Percentiles rank a stretch among this genome's conserved stretches.
phyloP scores from a whole-genome alignment of 2,888 invertebrate species.

The Labia minor region DNA sequence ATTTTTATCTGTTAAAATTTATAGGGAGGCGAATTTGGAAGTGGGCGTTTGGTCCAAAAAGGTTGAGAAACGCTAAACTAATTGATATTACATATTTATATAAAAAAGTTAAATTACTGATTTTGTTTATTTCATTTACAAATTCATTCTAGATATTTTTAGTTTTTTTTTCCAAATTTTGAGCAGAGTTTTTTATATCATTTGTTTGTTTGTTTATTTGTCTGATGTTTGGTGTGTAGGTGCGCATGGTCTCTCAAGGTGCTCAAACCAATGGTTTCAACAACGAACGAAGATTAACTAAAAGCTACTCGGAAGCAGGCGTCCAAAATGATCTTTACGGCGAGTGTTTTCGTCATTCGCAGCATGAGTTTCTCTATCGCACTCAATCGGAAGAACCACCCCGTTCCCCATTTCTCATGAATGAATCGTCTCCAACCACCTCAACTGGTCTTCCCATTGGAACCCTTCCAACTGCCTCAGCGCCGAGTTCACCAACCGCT shows the following conservation, averaged over 20 bases:
- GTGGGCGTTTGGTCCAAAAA: too few relatives aligned
- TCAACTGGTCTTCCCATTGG: conserved; percentile 16
- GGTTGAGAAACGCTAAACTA: too few relatives aligned
- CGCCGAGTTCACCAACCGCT: background rate
- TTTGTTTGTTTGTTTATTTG: too few relatives aligned
- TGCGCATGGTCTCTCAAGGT: conserved; percentile 80
- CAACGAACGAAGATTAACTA: conserved; percentile 65
- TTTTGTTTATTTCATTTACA: too few relatives aligned
- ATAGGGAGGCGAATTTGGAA: too few relatives aligned
- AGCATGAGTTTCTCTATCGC: conserved; percentile 67
- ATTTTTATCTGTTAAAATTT: too few relatives aligned
- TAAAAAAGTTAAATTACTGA: too few relatives aligned
- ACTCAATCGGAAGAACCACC: conserved; percentile 79
- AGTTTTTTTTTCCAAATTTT: too few relatives aligned
- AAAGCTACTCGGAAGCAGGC: conserved; percentile 72
- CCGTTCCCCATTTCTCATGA: conserved; percentile 57
- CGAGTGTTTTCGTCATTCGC: conserved; percentile 31
- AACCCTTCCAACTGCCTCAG: background rate
- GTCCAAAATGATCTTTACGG: conserved; percentile 25
- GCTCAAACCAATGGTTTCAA: conserved; percentile 76
- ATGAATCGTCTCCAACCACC: conserved; percentile 41
- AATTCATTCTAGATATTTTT: too few relatives aligned
- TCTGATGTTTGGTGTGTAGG: too few relatives aligned
- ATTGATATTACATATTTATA: too few relatives aligned
- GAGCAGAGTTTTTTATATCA: too few relatives aligned